Conservation (phyloP, 23 tunicate genomes). For the Phallusia fumigata region DNA sequence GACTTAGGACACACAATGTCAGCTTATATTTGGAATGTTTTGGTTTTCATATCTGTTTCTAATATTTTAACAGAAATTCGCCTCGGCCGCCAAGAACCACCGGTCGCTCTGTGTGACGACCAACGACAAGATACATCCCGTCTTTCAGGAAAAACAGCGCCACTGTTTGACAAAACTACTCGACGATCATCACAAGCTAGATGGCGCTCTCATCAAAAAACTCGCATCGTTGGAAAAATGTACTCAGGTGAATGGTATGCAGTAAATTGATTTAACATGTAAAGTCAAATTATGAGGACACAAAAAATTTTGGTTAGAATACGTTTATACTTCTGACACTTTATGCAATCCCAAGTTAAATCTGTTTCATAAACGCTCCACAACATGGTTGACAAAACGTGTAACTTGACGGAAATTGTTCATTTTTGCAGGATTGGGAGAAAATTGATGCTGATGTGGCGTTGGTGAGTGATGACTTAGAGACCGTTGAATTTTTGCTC, state of each 20-base stretch:
- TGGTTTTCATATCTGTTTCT: background rate
- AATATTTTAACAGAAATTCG: conserved; percentile 24
- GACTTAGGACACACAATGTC: no score
- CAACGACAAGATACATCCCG: background rate
- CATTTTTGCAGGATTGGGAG: background rate
- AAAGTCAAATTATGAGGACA: no score
- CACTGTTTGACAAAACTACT: conserved; percentile 16
- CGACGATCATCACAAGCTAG: conserved; percentile 14
- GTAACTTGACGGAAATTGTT: background rate
- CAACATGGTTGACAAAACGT: background rate
- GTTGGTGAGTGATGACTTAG: background rate
- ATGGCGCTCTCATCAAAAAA: conserved; percentile 2
- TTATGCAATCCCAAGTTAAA: background rate
- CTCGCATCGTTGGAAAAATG: background rate
- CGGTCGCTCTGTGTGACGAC: conserved; percentile 19
- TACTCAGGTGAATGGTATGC: background rate
- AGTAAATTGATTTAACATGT: background rate
- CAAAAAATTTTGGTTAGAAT: background rate
- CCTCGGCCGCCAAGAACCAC: background rate
- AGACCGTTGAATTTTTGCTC: background rate
- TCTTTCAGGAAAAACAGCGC: conserved; percentile 20
- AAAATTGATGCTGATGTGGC: background rate
- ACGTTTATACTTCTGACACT: background rate
- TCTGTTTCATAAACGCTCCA: no score
- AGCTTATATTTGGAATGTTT: no score